Conservation (phyloP, 2,113 vertebrate species). For the Zeus faber region DNA sequence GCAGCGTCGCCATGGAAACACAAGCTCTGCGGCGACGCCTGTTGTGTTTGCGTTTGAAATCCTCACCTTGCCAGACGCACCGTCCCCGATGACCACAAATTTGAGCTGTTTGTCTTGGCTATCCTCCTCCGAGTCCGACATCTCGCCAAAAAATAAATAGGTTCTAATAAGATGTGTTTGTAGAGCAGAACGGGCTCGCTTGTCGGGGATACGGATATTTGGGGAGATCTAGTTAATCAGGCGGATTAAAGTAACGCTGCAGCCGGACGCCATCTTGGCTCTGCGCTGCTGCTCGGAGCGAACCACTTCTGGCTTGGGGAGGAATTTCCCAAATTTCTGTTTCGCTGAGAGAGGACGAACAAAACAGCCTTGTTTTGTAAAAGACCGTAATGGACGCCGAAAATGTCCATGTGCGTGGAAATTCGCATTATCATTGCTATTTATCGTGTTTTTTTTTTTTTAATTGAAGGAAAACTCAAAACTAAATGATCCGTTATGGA, state of each 20-base stretch:
- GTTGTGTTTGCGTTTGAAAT: too few species aligned
- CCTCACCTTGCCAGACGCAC: slow-evolving; percentile 96
- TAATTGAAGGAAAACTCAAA: background rate
- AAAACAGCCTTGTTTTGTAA: too few species aligned
- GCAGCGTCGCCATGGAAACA: too few species aligned
- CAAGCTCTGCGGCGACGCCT: too few species aligned
- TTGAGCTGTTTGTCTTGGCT: slow-evolving; percentile 93
- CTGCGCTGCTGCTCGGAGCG: slow-evolving; percentile 21
- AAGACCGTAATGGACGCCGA: too few species aligned
- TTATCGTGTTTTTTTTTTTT: background rate
- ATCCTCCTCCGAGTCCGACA: slow-evolving; percentile 98
- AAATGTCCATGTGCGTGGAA: too few species aligned
- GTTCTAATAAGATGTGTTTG: background rate
- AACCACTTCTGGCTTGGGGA: background rate
- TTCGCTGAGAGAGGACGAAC: too few species aligned
- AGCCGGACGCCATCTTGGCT: slow-evolving; percentile 80
- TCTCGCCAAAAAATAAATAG: slow-evolving; percentile 44
- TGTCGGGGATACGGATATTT: background rate
- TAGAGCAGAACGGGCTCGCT: too few species aligned
- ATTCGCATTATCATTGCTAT: background rate
- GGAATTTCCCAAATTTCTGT: background rate
- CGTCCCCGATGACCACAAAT: slow-evolving; percentile 92
- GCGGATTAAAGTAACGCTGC: slow-evolving; percentile 57
- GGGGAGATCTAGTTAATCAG: slow-evolving; percentile 31
- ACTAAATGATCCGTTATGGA: slow-evolving; percentile 25